Evolutionary conservation across 2,113 vertebrate genomes (phyloP), one percentile per base, ranked within the genome.

Genomic region (Indicator indicator): DNA sequence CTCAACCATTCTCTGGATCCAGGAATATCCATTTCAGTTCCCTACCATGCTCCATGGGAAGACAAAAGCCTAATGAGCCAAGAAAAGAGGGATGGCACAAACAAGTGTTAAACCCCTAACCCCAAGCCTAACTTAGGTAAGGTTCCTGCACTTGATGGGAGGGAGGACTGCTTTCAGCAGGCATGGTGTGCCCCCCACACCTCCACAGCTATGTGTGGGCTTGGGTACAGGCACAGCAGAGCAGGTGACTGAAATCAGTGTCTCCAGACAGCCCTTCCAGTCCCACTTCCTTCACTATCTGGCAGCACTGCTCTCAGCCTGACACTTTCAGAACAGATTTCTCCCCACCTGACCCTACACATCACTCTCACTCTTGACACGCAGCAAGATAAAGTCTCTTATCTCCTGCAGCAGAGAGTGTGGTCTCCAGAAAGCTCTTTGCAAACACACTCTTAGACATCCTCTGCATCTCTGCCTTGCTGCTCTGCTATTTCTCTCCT

Each of bases 401-500:
- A 64, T 58, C 77, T 90, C 50, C 2, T 12, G 67, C 24, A 87
- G 19, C 40, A n/a, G 28, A 86, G 58, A 18, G 55, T 38, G 23
- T 63, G 46, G 77, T 81, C 50, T 89, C 15, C 5, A 42, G 70
- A 76, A 70, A 52, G 88, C 50, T 73, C 68, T 71, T 71, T 5
- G 16, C n/a, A 86, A 86, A 62, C 18, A 63, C 0, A 4, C 65
- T 91, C 88, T 90, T 80, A 87, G 71, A 79, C 33, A 82, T 85
- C 63, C 32, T 89, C 87, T 84, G 40, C 78, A 87, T 87, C 83
- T 71, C 36, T 60, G 46, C 64, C 63, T 60, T 27, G 12, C 64
- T 86, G 60, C 78, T 89, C 42, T 60, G 52, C 78, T 80, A 56
- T 79, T 92, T 91, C 89, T 60, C 68, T 83, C 42, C 74, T 44